Conservation (phyloP, 2,888 invertebrate genomes). For the Cantharis nigra region DNA sequence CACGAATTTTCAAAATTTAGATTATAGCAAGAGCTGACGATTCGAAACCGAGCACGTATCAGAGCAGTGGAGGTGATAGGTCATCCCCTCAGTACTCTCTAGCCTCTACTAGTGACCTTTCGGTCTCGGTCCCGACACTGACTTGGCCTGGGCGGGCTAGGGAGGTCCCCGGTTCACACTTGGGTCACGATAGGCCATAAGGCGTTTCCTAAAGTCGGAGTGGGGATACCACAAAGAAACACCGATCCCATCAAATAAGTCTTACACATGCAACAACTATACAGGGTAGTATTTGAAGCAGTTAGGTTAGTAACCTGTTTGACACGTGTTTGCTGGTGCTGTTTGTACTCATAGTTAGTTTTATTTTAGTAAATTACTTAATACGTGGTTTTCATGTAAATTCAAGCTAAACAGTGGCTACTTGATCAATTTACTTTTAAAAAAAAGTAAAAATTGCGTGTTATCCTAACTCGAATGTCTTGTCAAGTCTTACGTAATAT, state of each 20-base stretch:
- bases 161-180: constrained; percentile 57
- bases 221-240: constrained; percentile 32
- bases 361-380: background rate
- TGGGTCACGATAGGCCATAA: constrained; percentile 58
- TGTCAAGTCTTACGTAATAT: background rate
- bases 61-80: constrained; percentile 56
- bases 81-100: constrained; percentile 58
- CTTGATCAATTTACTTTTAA: background rate
- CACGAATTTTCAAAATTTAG: constrained; percentile 31
- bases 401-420: background rate
- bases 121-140: constrained; percentile 57
- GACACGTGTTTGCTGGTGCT: constrained; percentile 28
- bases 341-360: background rate
- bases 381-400: background rate
- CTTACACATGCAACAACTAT: constrained; percentile 23
- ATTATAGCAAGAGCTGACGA: constrained; percentile 32
- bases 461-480: background rate
- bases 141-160: constrained; percentile 58
- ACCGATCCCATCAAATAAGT: constrained; percentile 23
- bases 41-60: constrained; percentile 45
- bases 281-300: constrained; percentile 21
- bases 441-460: background rate
- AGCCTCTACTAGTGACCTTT: constrained; percentile 60
- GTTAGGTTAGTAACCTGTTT: constrained; percentile 24
- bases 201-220: constrained; percentile 48